Percentiles rank a stretch among this genome's conserved stretches.
These are phyloP conservation scores for Brachypteracias leptosomus DNA, from an alignment of 2,113 vertebrate species.

Conservation along the genomic window DNA sequence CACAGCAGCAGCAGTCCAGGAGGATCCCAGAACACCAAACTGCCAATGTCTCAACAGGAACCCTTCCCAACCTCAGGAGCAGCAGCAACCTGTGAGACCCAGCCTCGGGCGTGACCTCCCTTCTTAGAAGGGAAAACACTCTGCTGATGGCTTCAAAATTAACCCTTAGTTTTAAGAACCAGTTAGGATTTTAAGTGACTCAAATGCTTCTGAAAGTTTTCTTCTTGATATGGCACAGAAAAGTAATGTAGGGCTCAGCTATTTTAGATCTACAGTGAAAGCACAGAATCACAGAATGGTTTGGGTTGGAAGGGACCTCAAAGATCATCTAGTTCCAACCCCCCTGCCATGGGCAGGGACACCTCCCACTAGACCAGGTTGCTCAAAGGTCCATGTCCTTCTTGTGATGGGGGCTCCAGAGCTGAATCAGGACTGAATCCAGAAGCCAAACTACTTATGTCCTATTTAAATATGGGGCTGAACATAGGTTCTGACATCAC, in stretches of 20 bases:
- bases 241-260: neutral
- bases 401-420: too few relatives aligned
- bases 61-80: neutral
- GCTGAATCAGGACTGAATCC: too few relatives aligned
- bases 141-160: too few relatives aligned
- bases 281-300: neutral
- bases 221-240: neutral
- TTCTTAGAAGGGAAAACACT: neutral
- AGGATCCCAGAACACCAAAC: too few relatives aligned
- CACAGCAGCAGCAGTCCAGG: too few relatives aligned
- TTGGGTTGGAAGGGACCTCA: too few relatives aligned
- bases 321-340: too few relatives aligned
- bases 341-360: too few relatives aligned
- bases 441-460: neutral
- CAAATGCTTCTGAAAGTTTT: neutral
- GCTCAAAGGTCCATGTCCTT: too few relatives aligned
- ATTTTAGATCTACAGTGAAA: neutral
- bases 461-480: neutral
- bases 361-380: too few relatives aligned
- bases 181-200: neutral
- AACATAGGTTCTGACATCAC: neutral
- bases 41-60: rapidly evolving
- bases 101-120: neutral
- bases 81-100: neutral
- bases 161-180: neutral